Base-by-base conservation (phyloP, 2,888 invertebrate species). In the Pandemis corylana region DNA sequence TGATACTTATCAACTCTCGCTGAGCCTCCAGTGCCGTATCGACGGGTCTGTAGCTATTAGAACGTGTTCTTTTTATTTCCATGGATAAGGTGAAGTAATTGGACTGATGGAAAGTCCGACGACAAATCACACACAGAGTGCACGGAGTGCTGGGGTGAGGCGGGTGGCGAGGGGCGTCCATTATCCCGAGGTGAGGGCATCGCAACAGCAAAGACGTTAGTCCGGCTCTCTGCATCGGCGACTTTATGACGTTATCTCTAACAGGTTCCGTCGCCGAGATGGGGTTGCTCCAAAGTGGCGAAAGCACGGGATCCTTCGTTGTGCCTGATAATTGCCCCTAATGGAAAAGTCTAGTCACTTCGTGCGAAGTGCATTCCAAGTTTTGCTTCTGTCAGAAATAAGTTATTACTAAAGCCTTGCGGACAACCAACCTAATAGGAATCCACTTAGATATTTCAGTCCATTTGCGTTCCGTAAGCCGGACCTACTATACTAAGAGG, bases 201-300 rank as follows among this genome's bases (percentile, higher is more conserved):
- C 87, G 85, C 89, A 89, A 87, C 90, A 90, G 90, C 92, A 90
- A 93, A 92, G 92, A 92, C 90, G 91, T 90, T 92, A 91, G 91
- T 91, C 92, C 91, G 90, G 90, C 90, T 89, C 90, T 90, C 86
- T 87, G 91, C 91, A 87, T 90, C 90, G 90, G 89, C 87, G 93
- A 92, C 90, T 93, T 94, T 94, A 93, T 92, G 92, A 94, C 93
- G 92, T 94, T 94, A 94, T 93, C 93, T 90, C 92, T 93, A 93
- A 93, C 93, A 92, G 92, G 92, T 90, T 91, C 87, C 86, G 89
- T 89, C 91, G 86, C 82, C 82, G 86, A 85, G 83, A 82, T 81
- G 83, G 88, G 87, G 83, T 84, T 86, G 85, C 82, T 80, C 82
- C 82, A 84, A 78, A 80, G 80, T 77, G 84, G 84, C 84, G 87